These are phyloP conservation scores for Nannoperca obscura DNA, from an alignment of 2,797 vertebrate genomes.

Conservation along the genomic window DNA sequence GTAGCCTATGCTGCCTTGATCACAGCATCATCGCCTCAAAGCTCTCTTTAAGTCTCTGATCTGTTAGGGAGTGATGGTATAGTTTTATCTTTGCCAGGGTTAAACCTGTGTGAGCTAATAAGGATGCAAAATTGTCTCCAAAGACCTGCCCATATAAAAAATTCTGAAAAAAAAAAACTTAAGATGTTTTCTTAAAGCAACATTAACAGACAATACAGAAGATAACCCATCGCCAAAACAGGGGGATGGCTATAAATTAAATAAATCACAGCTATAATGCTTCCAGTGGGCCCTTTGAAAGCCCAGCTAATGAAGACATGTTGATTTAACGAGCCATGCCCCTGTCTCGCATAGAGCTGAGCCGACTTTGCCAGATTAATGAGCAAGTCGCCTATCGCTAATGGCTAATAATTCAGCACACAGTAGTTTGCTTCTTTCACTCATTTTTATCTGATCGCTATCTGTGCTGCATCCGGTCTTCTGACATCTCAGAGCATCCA, in stretches of 20 bases:
- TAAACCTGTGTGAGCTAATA: background rate
- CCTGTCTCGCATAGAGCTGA: constrained; percentile 32
- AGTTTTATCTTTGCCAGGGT: constrained; percentile 4
- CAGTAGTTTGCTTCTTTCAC: constrained; percentile 37
- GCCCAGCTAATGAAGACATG: constrained; percentile 61
- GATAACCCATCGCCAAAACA: background rate
- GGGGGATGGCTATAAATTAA: constrained; percentile 36
- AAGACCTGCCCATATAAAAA: constrained; percentile 19
- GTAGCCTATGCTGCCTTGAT: constrained; percentile 18
- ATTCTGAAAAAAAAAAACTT: background rate
- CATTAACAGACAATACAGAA: constrained; percentile 33
- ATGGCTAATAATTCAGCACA: constrained; percentile 67
- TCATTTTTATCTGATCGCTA: constrained; percentile 39
- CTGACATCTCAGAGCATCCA: constrained; percentile 17
- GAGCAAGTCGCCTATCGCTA: constrained; percentile 37
- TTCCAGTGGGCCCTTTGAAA: constrained; percentile 33
- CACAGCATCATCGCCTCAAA: background rate
- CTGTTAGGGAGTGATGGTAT: background rate
- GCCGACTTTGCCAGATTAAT: constrained; percentile 68
- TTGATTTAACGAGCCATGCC: constrained; percentile 61
- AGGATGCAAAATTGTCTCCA: constrained; percentile 5
- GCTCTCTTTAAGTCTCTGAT: constrained; percentile 1
- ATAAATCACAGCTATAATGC: constrained; percentile 51
- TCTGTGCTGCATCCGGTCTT: constrained; percentile 4
- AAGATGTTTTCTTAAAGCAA: constrained; percentile 1